These are phyloP conservation scores for Halictus ligatus DNA, from an alignment of 2,888 invertebrate species.

Conservation along the genomic window DNA sequence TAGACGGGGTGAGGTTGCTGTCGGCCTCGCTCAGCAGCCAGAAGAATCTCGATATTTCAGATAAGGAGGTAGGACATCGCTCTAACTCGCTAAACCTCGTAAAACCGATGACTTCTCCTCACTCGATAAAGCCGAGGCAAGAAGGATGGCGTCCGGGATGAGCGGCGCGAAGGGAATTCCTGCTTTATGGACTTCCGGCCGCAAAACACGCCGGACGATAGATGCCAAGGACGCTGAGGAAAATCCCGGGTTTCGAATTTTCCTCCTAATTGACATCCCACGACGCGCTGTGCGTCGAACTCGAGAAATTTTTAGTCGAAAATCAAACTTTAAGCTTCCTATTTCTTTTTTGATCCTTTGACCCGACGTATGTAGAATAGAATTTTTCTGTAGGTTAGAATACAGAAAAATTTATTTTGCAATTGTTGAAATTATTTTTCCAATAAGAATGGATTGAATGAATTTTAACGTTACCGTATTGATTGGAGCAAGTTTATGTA, in stretches of 20 bases:
- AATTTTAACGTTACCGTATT: too few relatives aligned
- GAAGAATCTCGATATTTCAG: conserved; percentile 20
- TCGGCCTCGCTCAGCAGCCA: neutral
- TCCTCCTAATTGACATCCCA: too few relatives aligned
- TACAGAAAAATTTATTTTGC: too few relatives aligned
- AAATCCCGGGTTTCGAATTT: neutral
- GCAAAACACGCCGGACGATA: conserved; percentile 42
- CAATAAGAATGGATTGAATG: too few relatives aligned
- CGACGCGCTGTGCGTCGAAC: neutral
- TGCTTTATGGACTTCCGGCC: conserved; percentile 5
- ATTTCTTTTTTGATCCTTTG: neutral
- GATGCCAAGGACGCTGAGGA: conserved; percentile 32
- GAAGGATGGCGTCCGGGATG: neutral
- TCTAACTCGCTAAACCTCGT: conserved; percentile 23
- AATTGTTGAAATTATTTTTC: too few relatives aligned
- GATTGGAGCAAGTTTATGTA: too few relatives aligned
- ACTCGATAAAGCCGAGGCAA: neutral
- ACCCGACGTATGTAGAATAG: neutral
- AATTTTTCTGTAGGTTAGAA: too few relatives aligned
- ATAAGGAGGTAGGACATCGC: neutral
- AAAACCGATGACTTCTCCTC: conserved; percentile 17
- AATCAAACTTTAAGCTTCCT: neutral
- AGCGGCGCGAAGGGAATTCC: conserved; percentile 5
- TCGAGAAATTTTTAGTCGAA: neutral
- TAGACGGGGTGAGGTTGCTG: neutral